Conservation (phyloP, 2,888 invertebrate species). For the Junonia oenone region DNA sequence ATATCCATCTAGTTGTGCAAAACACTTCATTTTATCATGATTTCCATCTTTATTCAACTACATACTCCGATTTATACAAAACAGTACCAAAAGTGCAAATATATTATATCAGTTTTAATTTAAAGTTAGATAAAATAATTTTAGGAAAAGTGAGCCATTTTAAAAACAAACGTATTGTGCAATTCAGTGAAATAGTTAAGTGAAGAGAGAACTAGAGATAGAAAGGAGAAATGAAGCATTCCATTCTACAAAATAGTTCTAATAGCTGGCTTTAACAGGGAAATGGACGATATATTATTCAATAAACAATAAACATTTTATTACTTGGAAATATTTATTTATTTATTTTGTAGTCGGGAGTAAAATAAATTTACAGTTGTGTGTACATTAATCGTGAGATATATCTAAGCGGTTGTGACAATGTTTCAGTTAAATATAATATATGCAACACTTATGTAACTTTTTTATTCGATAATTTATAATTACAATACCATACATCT, state of each 20-base stretch:
- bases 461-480: slow-evolving; percentile 10
- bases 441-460: slow-evolving; percentile 21
- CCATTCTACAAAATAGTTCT: slow-evolving; percentile 74
- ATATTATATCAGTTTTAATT: slow-evolving; percentile 15
- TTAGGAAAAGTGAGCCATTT: slow-evolving; percentile 80
- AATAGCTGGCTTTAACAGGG: slow-evolving; percentile 79
- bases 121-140: slow-evolving; percentile 42
- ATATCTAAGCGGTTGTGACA: slow-evolving; percentile 45
- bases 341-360: slow-evolving; percentile 36
- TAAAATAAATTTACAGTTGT: slow-evolving; percentile 37
- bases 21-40: slow-evolving; percentile 42
- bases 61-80: slow-evolving; percentile 45
- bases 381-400: slow-evolving; percentile 52
- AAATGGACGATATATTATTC: slow-evolving; percentile 69
- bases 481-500: slow-evolving; percentile 17
- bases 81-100: slow-evolving; percentile 40
- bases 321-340: slow-evolving; percentile 21
- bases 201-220: slow-evolving; percentile 72
- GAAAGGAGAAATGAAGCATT: slow-evolving; percentile 77
- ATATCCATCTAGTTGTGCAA: slow-evolving; percentile 56
- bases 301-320: slow-evolving; percentile 44
- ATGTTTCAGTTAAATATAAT: slow-evolving; percentile 27
- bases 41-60: slow-evolving; percentile 33
- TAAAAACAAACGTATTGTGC: slow-evolving; percentile 76
- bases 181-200: slow-evolving; percentile 74